Base-by-base conservation (phyloP, 2,113 vertebrate species). In the Calyptomena viridis region DNA sequence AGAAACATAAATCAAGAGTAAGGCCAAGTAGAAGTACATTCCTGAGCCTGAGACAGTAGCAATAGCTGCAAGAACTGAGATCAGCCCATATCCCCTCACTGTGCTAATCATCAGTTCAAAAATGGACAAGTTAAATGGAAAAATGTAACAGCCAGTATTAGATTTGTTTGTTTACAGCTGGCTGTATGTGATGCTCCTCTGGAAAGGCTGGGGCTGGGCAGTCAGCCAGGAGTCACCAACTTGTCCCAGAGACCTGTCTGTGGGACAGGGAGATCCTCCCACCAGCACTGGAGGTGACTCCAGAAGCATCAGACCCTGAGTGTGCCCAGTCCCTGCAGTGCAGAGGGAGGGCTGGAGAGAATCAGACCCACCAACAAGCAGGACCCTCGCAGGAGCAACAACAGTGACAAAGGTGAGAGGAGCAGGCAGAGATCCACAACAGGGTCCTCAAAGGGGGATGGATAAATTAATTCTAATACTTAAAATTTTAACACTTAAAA, bases 201-300 rank as follows among this genome's bases (percentile, higher is more conserved):
- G 39, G 6, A 7, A 58, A 1, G 1, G 7, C 22, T 40, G 37
- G 28, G 46, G 35, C 39, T 62, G n/a, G 21, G 28, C 50, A 40
- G 39, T 8, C 4, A 1, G 18, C 19, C 24, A 64, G 30, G 25
- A 30, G 14, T 12, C 7, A 1, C 33, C 37, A 46, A 27, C 40
- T 35, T 5, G 12, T 27, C 20, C 47, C 25, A 5, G 10, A 40
- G 7, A 8, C 9, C 5, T 40, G n/a, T 10, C 67, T 2, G 18
- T 2, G 9, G 39, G 31, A 19, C 55, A 14, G 83, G 49, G 31
- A 49, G 33, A 14, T 11, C 33, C 42, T 33, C 46, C 24, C 31
- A 12, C 6, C 50, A 53, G 40, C 18, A 0, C 0, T 0, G 52
- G 40, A 58, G 17, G 6, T 42, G 3, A 21, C 0, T 14, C 31